Evolutionary conservation across 2,888 invertebrate species (phyloP).

Genomic region (Dioctria rufipes): DNA sequence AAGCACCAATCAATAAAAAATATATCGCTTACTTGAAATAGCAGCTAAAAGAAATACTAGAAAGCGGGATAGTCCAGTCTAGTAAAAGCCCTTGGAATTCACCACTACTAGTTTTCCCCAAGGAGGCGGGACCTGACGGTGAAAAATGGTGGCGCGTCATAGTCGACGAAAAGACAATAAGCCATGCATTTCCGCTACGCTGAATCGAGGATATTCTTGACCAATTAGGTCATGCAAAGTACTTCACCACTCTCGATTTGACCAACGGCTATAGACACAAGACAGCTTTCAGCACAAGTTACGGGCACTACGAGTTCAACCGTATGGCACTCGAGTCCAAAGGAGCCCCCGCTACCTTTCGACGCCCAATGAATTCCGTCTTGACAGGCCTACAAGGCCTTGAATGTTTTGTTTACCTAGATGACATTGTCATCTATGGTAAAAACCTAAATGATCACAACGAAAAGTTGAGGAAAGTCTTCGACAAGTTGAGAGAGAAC

Average conservation of each 20-base stretch:
- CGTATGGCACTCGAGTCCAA: constrained; percentile 67
- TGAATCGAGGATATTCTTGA: constrained; percentile 59
- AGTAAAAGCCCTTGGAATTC: no score
- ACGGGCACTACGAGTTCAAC: constrained; percentile 55
- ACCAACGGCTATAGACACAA: constrained; percentile 57
- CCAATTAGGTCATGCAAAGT: constrained; percentile 55
- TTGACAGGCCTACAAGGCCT: constrained; percentile 64
- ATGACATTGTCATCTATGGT: constrained; percentile 56
- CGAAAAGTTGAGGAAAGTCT: constrained; percentile 59
- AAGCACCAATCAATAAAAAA: no score
- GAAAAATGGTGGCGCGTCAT: no score
- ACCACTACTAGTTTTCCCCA: no score
- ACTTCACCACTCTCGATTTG: constrained; percentile 58
- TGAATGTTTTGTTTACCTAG: constrained; percentile 51
- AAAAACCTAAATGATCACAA: constrained; percentile 62
- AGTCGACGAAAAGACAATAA: no score
- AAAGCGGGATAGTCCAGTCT: no score
- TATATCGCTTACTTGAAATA: no score
- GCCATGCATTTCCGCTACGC: no score
- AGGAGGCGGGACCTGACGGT: no score
- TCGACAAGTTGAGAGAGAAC: constrained; percentile 59
- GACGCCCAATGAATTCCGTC: constrained; percentile 66
- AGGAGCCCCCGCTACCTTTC: constrained; percentile 68
- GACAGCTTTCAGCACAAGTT: constrained; percentile 57
- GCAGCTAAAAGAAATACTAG: no score